Percentiles rank a stretch among this genome's conserved stretches.
These are phyloP conservation scores for Melipona quadrifasciata DNA, from an alignment of 1,140 invertebrate genomes.

Conservation along the genomic window DNA sequence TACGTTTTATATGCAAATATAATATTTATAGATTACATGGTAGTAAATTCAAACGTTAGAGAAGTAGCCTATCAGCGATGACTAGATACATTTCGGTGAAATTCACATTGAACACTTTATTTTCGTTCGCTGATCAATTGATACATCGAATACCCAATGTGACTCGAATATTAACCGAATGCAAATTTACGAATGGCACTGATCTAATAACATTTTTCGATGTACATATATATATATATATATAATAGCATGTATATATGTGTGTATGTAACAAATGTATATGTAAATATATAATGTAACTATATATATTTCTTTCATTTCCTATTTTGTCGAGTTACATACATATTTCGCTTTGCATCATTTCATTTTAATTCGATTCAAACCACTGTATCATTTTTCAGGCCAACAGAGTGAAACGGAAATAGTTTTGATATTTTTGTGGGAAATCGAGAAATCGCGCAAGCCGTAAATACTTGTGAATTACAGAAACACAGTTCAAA, in stretches of 20 bases:
- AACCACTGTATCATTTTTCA: background rate
- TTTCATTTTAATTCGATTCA: background rate
- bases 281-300: background rate
- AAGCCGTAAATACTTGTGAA: background rate
- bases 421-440: background rate
- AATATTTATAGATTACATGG: background rate
- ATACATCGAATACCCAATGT: background rate
- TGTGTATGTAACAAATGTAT: too few species aligned
- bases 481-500: slow-evolving; percentile 32
- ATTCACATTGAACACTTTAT: background rate
- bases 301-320: background rate
- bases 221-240: too few species aligned
- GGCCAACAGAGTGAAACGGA: background rate
- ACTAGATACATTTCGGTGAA: slow-evolving; percentile 9
- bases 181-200: background rate
- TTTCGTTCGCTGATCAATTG: background rate
- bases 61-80: background rate
- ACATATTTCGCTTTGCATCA: background rate
- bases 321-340: background rate
- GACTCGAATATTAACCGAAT: background rate
- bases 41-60: background rate
- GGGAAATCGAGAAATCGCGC: background rate
- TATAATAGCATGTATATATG: too few species aligned
- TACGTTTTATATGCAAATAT: background rate
- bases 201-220: background rate